Percentiles rank a stretch among this genome's conserved stretches.
Evolutionary conservation across 1,140 invertebrate species (phyloP).

Genomic region (Eumaeus atala): DNA sequence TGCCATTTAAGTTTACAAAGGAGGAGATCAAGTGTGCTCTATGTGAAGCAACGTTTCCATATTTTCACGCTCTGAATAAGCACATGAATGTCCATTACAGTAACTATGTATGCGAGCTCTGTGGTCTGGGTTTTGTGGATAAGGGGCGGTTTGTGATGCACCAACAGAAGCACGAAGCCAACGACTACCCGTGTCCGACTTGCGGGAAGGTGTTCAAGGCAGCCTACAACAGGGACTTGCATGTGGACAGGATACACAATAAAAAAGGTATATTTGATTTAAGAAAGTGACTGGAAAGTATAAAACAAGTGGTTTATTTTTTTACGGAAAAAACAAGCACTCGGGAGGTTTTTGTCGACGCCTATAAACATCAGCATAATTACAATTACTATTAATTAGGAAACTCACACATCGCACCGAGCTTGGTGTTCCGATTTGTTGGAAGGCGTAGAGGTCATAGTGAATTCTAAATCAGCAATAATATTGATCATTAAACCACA

Average conservation of each 20-base stretch:
- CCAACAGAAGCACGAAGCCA: slow-evolving; percentile 58
- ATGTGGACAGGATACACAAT: slow-evolving; percentile 55
- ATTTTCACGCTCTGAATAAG: slow-evolving; percentile 59
- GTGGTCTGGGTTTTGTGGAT: slow-evolving; percentile 75
- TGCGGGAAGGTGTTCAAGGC: slow-evolving; percentile 65
- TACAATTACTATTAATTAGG: too few species aligned
- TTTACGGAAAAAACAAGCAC: too few species aligned
- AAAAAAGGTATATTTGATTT: slow-evolving; percentile 30
- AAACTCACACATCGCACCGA: too few species aligned
- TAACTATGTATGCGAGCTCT: slow-evolving; percentile 78
- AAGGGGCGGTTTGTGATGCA: slow-evolving; percentile 65
- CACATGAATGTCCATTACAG: slow-evolving; percentile 66
- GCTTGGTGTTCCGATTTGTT: too few species aligned
- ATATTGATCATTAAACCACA: too few species aligned
- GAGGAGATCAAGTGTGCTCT: slow-evolving; percentile 46
- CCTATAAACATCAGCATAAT: too few species aligned
- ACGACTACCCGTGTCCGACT: slow-evolving; percentile 61
- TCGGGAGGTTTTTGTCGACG: too few species aligned
- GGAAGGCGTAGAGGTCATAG: too few species aligned
- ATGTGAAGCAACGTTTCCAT: slow-evolving; percentile 44
- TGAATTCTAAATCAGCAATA: too few species aligned
- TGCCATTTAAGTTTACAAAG: slow-evolving; percentile 48
- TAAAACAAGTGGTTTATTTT: too few species aligned
- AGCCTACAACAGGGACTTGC: slow-evolving; percentile 51
- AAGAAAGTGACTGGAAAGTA: too few species aligned